Base-by-base conservation (phyloP, 2,888 invertebrate species). In the Drosophila mimica region DNA sequence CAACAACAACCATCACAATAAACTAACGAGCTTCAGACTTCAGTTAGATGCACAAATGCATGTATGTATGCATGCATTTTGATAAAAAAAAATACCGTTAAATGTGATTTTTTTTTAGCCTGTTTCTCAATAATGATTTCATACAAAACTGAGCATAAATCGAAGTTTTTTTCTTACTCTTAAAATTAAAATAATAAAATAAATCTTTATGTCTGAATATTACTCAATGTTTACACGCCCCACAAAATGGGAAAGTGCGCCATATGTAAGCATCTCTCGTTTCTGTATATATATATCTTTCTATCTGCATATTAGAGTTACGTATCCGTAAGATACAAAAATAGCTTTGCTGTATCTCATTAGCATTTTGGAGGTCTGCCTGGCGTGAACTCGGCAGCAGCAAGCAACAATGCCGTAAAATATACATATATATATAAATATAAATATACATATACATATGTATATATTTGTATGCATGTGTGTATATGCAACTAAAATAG, bases 341-440 rank as follows among this genome's bases (percentile, higher is more conserved):
- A 89, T 89, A 87, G 84, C 61, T 83, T 58, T 25, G 31, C 56
- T 77, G 62, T 52, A 70, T 77, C 56, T 61, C 43, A 15, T 46
- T 17, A 58, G 82, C 70, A 72, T 87, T 85, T 85, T 89, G 85
- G 85, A 85, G 84, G 89, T 87, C 84, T 83, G 63, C 33, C 60
- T 83, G 63, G 36, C 65, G n/a, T 66, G 67, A 62, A 72, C 68
- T 76, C 61, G 3, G 9, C 28, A 65, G 52, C 74, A 59, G 57
- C 60, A 48, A 66, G 72, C 68, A 82, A 81, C 84, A 88, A 84
- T 83, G 83, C 81, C 81, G 61, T 67, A 75, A 66, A 54, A 54
- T 49, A 62, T 48, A 52, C 5, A 20, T 28, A 15, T 46, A 4
- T 58, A 43, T 25, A 20, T 38, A 36, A 3, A 36, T 40, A 40